These are phyloP conservation scores for Halictus rubicundus DNA, from an alignment of 1,140 invertebrate species.

Conservation along the genomic window DNA sequence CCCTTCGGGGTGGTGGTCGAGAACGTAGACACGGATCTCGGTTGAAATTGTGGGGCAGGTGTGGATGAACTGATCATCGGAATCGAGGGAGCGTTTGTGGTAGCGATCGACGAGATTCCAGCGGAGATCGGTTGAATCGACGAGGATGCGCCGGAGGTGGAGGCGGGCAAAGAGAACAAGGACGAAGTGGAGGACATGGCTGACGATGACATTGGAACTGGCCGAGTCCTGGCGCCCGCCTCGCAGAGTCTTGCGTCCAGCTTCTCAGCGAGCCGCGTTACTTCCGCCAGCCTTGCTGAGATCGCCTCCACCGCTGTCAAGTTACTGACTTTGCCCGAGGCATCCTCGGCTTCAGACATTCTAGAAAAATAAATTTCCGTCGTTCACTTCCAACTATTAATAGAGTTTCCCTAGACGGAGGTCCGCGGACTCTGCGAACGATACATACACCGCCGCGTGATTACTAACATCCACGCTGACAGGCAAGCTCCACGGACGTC, in stretches of 20 bases:
- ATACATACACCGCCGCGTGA: neutral
- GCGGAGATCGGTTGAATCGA: neutral
- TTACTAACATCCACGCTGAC: no score
- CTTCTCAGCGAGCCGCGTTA: conserved; percentile 85
- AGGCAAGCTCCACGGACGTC: no score
- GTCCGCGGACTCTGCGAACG: neutral
- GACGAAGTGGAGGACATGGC: conserved; percentile 59
- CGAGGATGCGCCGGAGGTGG: neutral
- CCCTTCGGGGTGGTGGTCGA: neutral
- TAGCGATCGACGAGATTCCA: neutral
- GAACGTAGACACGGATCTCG: conserved; percentile 22
- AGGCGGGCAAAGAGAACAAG: conserved; percentile 34
- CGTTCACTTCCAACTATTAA: conserved; percentile 35
- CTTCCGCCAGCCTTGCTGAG: conserved; percentile 83
- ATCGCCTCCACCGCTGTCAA: conserved; percentile 85
- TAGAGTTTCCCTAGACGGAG: neutral
- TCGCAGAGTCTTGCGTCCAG: conserved; percentile 82
- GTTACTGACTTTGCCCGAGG: conserved; percentile 76
- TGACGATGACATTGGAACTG: conserved; percentile 60
- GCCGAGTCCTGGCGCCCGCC: conserved; percentile 77
- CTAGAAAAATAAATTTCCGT: conserved; percentile 61
- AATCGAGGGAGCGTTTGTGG: neutral
- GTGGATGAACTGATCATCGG: conserved; percentile 19
- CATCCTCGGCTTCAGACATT: conserved; percentile 69
- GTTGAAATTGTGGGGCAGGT: conserved; percentile 8